phyloP scores from a whole-genome alignment of 2,113 vertebrate genomes.

The Calyptomena viridis region DNA sequence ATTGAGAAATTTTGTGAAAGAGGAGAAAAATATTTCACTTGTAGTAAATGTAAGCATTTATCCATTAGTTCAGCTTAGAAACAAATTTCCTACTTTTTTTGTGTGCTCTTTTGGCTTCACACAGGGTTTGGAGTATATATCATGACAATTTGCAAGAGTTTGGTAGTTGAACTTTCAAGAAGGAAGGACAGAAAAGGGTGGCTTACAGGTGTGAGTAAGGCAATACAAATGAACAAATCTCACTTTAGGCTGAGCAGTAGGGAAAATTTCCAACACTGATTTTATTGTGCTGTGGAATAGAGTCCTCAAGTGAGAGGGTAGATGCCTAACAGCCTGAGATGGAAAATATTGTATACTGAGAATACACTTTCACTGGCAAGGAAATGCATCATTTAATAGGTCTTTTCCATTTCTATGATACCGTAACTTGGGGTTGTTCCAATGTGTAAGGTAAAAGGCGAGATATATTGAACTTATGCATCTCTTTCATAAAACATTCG shows the following conservation, averaged over 20 bases:
- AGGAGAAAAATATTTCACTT: conserved; percentile 26
- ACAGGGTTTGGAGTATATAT: not conserved
- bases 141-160: not conserved
- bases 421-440: not conserved
- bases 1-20: not conserved
- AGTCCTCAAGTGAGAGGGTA: conserved; percentile 58
- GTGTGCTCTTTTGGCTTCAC: conserved; percentile 36
- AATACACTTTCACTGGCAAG: not conserved
- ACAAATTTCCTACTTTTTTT: conserved; percentile 10
- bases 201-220: conserved; percentile 56
- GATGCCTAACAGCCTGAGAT: conserved; percentile 63
- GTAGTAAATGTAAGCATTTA: not conserved
- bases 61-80: not conserved
- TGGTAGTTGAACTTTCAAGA: not conserved
- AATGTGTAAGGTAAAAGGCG: conserved; percentile 15
- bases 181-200: conserved; percentile 47
- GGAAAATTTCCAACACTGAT: conserved; percentile 64
- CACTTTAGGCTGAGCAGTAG: conserved; percentile 59
- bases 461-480: not conserved
- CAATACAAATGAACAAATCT: conserved; percentile 50
- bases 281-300: conserved; percentile 64
- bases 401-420: conserved; percentile 25
- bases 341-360: conserved; percentile 44
- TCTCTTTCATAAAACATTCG: not conserved
- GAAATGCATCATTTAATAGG: conserved; percentile 16